Conservation (phyloP, 2,888 invertebrate species). For the Acleris holmiana region DNA sequence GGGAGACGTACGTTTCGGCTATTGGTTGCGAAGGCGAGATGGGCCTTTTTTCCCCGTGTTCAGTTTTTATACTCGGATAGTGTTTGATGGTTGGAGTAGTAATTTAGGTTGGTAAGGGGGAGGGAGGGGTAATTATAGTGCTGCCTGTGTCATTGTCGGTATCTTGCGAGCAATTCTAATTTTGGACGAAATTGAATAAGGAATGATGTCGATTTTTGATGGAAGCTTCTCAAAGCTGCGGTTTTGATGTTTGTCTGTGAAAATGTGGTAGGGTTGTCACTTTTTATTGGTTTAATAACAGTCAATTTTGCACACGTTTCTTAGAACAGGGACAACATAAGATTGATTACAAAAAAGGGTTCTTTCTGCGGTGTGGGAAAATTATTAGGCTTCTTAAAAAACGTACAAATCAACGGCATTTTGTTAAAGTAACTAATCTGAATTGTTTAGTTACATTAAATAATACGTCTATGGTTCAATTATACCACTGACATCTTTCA, state of each 20-base stretch:
- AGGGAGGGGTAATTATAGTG: conserved; percentile 76
- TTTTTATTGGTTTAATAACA: not conserved
- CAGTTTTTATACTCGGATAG: conserved; percentile 77
- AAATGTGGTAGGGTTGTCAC: conserved; percentile 1
- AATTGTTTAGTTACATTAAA: too few species aligned
- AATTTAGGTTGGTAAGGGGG: conserved; percentile 64
- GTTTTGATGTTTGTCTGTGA: conserved; percentile 35
- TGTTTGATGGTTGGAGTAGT: conserved; percentile 75
- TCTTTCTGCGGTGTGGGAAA: too few species aligned
- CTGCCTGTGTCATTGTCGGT: conserved; percentile 80
- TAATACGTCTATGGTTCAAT: too few species aligned
- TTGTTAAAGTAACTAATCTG: too few species aligned
- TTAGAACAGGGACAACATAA: too few species aligned
- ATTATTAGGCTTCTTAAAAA: too few species aligned
- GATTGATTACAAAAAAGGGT: too few species aligned
- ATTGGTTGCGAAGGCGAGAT: conserved; percentile 66
- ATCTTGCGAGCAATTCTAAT: conserved; percentile 65
- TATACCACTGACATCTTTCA: too few species aligned
- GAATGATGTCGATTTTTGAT: conserved; percentile 41
- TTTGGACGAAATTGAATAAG: conserved; percentile 60
- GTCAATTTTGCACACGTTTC: not conserved
- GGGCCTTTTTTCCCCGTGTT: conserved; percentile 62
- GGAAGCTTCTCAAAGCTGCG: conserved; percentile 40
- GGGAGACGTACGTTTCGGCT: conserved; percentile 44
- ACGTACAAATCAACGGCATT: too few species aligned